phyloP scores from a whole-genome alignment of 2,888 invertebrate species.

The Lumbricus terrestris region DNA sequence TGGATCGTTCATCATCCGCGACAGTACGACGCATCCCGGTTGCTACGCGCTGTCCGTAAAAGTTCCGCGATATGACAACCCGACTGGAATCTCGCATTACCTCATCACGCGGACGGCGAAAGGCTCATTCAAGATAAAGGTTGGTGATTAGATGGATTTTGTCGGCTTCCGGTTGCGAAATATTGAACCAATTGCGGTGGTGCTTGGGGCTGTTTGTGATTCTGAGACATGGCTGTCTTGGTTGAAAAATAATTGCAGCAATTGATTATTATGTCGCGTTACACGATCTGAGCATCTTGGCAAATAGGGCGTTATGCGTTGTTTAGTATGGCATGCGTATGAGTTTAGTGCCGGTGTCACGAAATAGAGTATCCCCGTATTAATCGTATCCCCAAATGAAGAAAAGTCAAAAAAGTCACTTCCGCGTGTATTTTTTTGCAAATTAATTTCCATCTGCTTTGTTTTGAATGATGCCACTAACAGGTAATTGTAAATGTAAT shows the following conservation, averaged over 20 bases:
- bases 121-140: slow-evolving; percentile 54
- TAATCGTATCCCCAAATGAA: too few relatives aligned
- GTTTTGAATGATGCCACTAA: too few relatives aligned
- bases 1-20: slow-evolving; percentile 91
- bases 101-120: slow-evolving; percentile 67
- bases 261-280: background rate
- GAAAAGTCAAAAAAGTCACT: too few relatives aligned
- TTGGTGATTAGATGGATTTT: slow-evolving; percentile 30
- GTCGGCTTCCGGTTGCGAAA: background rate
- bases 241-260: background rate
- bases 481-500: too few relatives aligned
- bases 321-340: background rate
- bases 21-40: slow-evolving; percentile 81
- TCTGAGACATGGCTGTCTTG: background rate
- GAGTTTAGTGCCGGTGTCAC: background rate
- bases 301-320: background rate
- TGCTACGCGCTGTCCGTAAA: slow-evolving; percentile 19
- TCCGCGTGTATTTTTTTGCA: too few relatives aligned
- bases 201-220: background rate
- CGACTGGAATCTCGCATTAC: slow-evolving; percentile 86
- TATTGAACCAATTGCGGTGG: background rate
- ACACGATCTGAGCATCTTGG: too few relatives aligned
- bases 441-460: too few relatives aligned
- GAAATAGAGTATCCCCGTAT: too few relatives aligned
- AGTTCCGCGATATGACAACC: slow-evolving; percentile 81